These are phyloP conservation scores for Drosophila bocki DNA, from an alignment of 1,140 invertebrate genomes.

Conservation along the genomic window DNA sequence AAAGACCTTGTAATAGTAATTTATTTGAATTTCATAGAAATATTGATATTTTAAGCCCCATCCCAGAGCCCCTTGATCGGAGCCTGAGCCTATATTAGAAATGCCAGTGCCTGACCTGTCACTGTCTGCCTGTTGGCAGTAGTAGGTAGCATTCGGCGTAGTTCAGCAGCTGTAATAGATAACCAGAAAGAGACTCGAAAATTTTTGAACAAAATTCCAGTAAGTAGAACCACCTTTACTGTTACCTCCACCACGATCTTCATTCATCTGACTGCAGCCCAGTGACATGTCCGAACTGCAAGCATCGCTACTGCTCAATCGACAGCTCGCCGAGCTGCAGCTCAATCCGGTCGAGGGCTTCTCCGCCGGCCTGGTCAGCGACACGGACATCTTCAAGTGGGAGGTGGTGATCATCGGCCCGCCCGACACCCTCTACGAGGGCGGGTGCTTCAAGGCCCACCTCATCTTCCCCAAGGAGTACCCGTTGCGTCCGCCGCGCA, in stretches of 20 bases:
- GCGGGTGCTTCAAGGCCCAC: conserved; percentile 98
- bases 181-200: conserved; percentile 48
- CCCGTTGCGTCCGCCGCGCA: conserved; percentile 98
- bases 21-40: not conserved
- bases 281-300: conserved; percentile 94
- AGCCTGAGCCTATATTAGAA: not conserved
- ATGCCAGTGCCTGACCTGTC: conserved; percentile 19
- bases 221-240: conserved; percentile 31
- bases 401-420: conserved; percentile 99
- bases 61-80: not conserved
- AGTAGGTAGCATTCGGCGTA: conserved; percentile 48
- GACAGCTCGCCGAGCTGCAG: conserved; percentile 97
- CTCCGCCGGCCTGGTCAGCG: conserved; percentile 98
- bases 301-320: conserved; percentile 96
- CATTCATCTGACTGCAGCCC: conserved; percentile 5
- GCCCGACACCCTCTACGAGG: conserved; percentile 98
- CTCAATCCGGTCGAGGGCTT: conserved; percentile 94
- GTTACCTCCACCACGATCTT: not conserved
- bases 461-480: conserved; percentile 99
- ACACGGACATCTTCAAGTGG: conserved; percentile 98
- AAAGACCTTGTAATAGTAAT: not conserved
- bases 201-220: conserved; percentile 71
- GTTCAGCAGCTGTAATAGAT: conserved; percentile 37
- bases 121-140: conserved; percentile 39
- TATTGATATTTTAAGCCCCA: not conserved